Evolutionary conservation across 2,113 vertebrate species (phyloP).

Genomic region (Aptenodytes patagonicus): DNA sequence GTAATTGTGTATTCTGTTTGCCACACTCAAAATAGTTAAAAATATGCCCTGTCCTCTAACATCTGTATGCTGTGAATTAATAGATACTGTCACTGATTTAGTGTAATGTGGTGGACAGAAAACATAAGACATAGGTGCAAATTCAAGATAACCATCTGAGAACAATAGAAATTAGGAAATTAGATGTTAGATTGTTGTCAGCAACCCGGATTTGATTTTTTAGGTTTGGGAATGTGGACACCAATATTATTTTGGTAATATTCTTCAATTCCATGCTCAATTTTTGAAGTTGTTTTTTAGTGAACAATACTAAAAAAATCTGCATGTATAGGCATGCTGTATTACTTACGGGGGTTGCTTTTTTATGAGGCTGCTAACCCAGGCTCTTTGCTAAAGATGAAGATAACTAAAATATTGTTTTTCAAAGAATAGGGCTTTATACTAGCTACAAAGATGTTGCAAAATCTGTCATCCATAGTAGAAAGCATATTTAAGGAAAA

Average conservation of each 20-base stretch:
- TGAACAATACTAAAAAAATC: not conserved
- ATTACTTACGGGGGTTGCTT: not conserved
- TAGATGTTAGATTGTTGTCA: not conserved
- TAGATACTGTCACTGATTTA: not conserved
- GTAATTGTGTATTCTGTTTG: not conserved
- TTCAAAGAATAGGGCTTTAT: not conserved
- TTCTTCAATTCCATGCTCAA: not conserved
- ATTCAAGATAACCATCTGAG: not conserved
- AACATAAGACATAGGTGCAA: not conserved
- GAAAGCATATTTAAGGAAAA: not conserved
- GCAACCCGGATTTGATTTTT: not conserved
- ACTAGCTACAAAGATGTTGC: not conserved
- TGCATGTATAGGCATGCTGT: not conserved
- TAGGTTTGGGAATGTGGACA: not conserved
- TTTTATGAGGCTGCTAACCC: not conserved
- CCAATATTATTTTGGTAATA: not conserved
- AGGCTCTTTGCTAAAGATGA: not conserved
- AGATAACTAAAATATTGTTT: not conserved
- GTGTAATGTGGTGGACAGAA: not conserved
- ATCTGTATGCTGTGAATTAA: not conserved
- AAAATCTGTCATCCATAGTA: not conserved
- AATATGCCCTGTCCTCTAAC: not conserved
- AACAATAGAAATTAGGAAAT: not conserved
- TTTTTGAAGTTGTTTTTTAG: not conserved
- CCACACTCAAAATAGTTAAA: not conserved